Evolutionary conservation across 2,113 vertebrate species (phyloP).

Genomic region (Dunckerocampus dactyliophorus): DNA sequence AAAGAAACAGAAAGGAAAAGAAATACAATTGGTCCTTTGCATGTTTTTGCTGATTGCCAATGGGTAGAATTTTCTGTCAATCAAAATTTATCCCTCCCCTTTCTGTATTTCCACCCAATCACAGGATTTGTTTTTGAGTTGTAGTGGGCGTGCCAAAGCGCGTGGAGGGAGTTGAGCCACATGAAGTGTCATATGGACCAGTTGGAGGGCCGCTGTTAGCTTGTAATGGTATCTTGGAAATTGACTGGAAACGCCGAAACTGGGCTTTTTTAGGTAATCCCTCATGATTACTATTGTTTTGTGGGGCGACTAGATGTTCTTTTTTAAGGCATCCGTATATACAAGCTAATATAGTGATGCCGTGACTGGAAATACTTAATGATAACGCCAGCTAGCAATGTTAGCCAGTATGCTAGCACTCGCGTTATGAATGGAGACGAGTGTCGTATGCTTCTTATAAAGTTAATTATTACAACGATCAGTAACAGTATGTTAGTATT

Average conservation of each 20-base stretch:
- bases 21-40: slow-evolving; percentile 54
- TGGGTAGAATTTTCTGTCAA: slow-evolving; percentile 33
- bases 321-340: neutral
- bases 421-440: slow-evolving; percentile 6
- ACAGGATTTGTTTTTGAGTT: slow-evolving; percentile 70
- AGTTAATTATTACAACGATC: neutral
- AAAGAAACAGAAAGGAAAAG: slow-evolving; percentile 35
- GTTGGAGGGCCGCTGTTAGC: slow-evolving; percentile 23
- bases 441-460: neutral
- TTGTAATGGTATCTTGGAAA: slow-evolving; percentile 46
- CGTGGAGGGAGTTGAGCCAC: slow-evolving; percentile 38
- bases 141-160: slow-evolving; percentile 64
- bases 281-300: neutral
- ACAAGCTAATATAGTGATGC: neutral
- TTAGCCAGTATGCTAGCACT: slow-evolving; percentile 31
- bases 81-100: slow-evolving; percentile 25
- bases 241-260: slow-evolving; percentile 24
- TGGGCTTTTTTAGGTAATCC: slow-evolving; percentile 48
- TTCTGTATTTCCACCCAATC: slow-evolving; percentile 60
- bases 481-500: too few relatives aligned
- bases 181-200: slow-evolving; percentile 56
- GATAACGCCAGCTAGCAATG: slow-evolving; percentile 35
- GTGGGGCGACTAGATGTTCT: neutral
- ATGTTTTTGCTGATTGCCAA: slow-evolving; percentile 3
- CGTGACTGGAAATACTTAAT: neutral